These are phyloP conservation scores for Fregetta grallaria DNA, from an alignment of 2,113 vertebrate species.

Conservation along the genomic window DNA sequence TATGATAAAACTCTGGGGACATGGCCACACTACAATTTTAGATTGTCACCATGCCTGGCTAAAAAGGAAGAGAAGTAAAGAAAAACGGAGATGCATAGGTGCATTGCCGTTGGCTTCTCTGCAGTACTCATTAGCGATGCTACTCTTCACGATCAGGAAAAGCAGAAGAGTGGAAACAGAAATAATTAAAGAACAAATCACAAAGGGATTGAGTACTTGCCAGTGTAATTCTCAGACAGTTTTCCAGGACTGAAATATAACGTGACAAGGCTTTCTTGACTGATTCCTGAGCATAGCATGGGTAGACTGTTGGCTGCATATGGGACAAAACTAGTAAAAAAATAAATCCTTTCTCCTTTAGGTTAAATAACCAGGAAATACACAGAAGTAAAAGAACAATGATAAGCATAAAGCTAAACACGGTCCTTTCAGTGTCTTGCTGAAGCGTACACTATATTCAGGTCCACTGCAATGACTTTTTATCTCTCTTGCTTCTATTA, in stretches of 20 bases:
- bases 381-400: neutral
- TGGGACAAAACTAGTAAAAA: neutral
- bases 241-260: neutral
- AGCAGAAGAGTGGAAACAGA: neutral
- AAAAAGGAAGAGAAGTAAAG: neutral
- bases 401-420: neutral
- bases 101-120: neutral
- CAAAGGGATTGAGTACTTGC: neutral
- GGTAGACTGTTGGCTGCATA: neutral
- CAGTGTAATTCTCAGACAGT: neutral
- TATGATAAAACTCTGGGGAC: neutral
- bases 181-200: constrained; percentile 1
- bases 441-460: neutral
- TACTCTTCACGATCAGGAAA: neutral
- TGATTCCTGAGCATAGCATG: neutral
- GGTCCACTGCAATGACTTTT: neutral
- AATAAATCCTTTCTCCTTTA: neutral
- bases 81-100: neutral
- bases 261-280: neutral
- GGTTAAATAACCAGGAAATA: neutral
- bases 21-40: neutral
- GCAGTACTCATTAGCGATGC: neutral
- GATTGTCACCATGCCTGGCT: neutral
- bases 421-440: neutral
- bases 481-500: neutral